Percentiles rank a stretch among this genome's conserved stretches.
phyloP scores from a whole-genome alignment of 2,113 vertebrate species.

The Ageneiosus marmoratus region DNA sequence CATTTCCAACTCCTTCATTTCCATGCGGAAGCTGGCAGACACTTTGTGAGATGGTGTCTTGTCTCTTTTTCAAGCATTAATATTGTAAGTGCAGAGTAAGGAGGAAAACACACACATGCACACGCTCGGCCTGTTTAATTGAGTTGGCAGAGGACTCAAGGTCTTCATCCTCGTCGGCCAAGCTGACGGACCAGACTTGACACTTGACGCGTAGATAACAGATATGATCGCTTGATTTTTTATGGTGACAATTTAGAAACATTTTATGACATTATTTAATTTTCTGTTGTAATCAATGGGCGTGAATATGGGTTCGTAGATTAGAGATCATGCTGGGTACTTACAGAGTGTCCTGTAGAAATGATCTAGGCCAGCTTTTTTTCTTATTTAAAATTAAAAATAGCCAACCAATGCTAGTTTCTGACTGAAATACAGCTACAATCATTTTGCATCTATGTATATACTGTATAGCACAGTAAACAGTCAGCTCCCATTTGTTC shows the following conservation, averaged over 20 bases:
- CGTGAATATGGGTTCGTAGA: neutral
- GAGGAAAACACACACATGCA: conserved; percentile 13
- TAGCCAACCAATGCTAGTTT: neutral
- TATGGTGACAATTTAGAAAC: conserved; percentile 15
- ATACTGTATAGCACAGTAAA: neutral
- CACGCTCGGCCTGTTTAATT: conserved; percentile 57
- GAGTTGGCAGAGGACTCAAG: conserved; percentile 55
- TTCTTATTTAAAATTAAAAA: neutral
- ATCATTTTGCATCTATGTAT: neutral
- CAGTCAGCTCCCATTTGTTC: neutral
- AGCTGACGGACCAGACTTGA: conserved; percentile 50
- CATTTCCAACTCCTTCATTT: conserved; percentile 54
- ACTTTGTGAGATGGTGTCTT: conserved; percentile 49
- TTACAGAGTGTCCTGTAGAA: neutral
- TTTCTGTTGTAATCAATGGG: neutral
- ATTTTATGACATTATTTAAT: neutral
- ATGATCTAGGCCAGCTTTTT: neutral
- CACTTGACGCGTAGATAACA: conserved; percentile 19
- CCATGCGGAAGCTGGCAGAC: conserved; percentile 58
- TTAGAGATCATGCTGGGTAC: neutral
- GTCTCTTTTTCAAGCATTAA: conserved; percentile 59
- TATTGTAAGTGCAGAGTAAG: conserved; percentile 60
- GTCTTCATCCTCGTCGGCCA: conserved; percentile 44
- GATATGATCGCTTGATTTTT: conserved; percentile 13
- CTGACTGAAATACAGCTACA: neutral